Evolutionary conservation across 2,888 invertebrate genomes (phyloP), one percentile per base, ranked within the genome.

Genomic region (Crepidodera aurea): DNA sequence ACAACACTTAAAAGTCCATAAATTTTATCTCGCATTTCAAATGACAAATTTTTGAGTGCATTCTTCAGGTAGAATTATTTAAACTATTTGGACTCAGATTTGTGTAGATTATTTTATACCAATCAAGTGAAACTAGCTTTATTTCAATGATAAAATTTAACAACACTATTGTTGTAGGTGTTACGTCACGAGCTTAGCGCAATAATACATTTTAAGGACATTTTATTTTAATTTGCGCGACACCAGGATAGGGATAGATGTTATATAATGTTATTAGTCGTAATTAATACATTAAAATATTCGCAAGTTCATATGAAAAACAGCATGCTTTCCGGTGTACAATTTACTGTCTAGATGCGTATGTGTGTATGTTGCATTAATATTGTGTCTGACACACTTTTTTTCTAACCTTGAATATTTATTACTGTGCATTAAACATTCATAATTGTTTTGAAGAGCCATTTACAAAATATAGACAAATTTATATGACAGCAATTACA

Each of bases 191-290:
- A 58, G n/a, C 42, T 57, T 56, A 51, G 40, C 53, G 62, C 42
- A 62, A 62, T 48, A 32, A 48, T 51, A 61, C 37, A 57, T 48
- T 55, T 42, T 61, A 57, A 58, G 62, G 58, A 62, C 61, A 56
- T 51, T 61, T 27, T 40, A 51, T 56, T 51, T 32, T n/a, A n/a
- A 46, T 60, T 46, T 53, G 46, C 42, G 19, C 51, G 19, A 32
- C 27, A 34, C 16, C 48, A 18, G 12, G 34, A 53, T 22, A 46
- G 12, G 53, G 48, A 44, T 12, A 15, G 2, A 48, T 13, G 12
- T 18, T 53, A 42, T 18, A 42, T 54, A 42, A 54, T 37, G 3
- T 19, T 18, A 8, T 51, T 53, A 40, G 19, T 16, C 10, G 16
- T 40, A 53, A 40, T 53, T 12, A 32, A 2, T 51, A 25, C 27